Evolutionary conservation across 2,113 vertebrate species (phyloP).

Genomic region (Osmerus mordax): DNA sequence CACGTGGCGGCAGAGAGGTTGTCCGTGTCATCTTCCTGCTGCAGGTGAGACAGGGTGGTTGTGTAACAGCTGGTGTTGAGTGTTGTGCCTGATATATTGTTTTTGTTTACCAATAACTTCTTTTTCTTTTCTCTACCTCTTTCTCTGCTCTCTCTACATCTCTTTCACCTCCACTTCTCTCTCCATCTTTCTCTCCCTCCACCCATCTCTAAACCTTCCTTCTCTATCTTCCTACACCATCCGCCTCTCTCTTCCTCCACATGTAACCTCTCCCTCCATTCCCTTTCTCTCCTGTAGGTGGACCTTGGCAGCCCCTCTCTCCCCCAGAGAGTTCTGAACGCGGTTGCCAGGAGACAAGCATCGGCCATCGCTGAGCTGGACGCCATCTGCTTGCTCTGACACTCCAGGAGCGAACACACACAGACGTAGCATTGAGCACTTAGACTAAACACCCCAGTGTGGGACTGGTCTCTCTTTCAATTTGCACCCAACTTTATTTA

Average conservation of each 20-base stretch:
- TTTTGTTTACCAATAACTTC: background rate
- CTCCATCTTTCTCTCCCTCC: background rate
- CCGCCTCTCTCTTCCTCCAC: background rate
- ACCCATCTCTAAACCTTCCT: background rate
- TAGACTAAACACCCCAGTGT: conserved; percentile 23
- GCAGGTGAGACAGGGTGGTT: conserved; percentile 75
- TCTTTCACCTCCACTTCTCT: background rate
- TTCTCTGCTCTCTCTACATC: background rate
- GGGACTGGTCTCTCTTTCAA: conserved; percentile 31
- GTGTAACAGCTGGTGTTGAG: background rate
- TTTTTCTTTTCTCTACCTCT: background rate
- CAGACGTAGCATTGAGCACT: conserved; percentile 51
- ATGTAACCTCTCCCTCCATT: conserved; percentile 1
- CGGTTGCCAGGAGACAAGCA: conserved; percentile 79
- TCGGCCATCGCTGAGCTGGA: conserved; percentile 83
- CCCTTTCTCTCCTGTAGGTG: conserved; percentile 69
- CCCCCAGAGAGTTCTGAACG: conserved; percentile 71
- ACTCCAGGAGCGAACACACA: background rate
- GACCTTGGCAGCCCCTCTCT: conserved; percentile 86
- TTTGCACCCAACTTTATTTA: conserved; percentile 64
- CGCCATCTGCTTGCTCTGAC: conserved; percentile 70
- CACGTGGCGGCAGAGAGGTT: conserved; percentile 72
- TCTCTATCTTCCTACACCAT: background rate
- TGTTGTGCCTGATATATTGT: background rate
- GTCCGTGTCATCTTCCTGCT: conserved; percentile 85